These are phyloP conservation scores for Mallotus villosus DNA, from an alignment of 2,797 vertebrate species.

Conservation along the genomic window DNA sequence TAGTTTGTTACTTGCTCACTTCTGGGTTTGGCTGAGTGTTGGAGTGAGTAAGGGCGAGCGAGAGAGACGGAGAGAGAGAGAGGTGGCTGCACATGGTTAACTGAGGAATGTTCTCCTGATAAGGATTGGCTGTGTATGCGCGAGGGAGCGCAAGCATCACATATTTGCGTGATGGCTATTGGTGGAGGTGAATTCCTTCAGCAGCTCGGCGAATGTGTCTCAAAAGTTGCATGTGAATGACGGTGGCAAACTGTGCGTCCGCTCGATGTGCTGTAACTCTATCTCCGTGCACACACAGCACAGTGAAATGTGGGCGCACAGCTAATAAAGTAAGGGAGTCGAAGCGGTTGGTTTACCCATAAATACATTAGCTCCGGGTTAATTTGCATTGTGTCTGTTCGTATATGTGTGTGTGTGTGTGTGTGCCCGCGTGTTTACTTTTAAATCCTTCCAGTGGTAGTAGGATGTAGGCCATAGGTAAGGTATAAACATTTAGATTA, in stretches of 20 bases:
- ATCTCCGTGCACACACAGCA: conserved; percentile 33
- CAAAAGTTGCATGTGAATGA: background rate
- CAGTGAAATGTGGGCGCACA: conserved; percentile 54
- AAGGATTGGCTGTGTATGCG: conserved; percentile 29
- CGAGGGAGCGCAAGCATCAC: conserved; percentile 29
- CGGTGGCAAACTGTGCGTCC: background rate
- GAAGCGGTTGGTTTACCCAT: conserved; percentile 62
- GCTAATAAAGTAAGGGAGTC: conserved; percentile 27
- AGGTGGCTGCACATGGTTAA: conserved; percentile 51
- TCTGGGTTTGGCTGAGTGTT: background rate
- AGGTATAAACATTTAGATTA: background rate
- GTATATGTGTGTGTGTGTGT: conserved; percentile 31
- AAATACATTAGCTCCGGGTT: conserved; percentile 55
- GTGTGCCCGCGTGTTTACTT: no score
- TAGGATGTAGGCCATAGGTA: conserved; percentile 39
- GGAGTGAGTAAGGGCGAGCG: no score
- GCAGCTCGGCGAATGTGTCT: conserved; percentile 46
- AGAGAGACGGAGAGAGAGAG: background rate
- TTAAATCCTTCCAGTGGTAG: no score
- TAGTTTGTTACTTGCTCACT: background rate
- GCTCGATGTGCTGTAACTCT: conserved; percentile 24
- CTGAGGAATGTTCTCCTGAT: conserved; percentile 63
- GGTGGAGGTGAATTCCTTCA: conserved; percentile 56
- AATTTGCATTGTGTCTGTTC: conserved; percentile 27
- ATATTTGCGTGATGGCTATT: conserved; percentile 72